phyloP scores from a whole-genome alignment of 2,113 vertebrate genomes.

The Chionodraco myersi region DNA sequence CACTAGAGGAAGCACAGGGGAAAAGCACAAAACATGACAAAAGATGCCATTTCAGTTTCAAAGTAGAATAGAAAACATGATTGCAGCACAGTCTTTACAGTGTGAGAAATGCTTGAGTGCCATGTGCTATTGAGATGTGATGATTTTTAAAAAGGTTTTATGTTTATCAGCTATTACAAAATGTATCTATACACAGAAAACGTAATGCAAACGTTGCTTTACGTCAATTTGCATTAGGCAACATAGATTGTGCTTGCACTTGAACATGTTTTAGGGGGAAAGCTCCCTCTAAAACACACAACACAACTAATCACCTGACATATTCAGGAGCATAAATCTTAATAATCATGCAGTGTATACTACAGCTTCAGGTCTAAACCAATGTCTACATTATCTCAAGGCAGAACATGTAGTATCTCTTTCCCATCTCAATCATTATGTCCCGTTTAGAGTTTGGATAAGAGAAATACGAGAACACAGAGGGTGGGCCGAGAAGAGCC shows the following conservation, averaged over 20 bases:
- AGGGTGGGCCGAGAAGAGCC: conserved; percentile 50
- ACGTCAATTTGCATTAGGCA: neutral
- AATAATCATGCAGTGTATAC: conserved; percentile 64
- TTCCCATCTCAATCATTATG: conserved; percentile 71
- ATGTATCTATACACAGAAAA: conserved; percentile 1
- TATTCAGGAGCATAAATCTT: conserved; percentile 55
- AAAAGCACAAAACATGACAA: conserved; percentile 88
- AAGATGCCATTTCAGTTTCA: conserved; percentile 90
- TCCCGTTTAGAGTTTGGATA: conserved; percentile 49
- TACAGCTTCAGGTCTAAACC: conserved; percentile 42
- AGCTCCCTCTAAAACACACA: conserved; percentile 36
- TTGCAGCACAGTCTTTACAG: conserved; percentile 47
- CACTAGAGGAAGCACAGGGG: conserved; percentile 98
- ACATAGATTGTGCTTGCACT: neutral
- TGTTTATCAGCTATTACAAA: neutral
- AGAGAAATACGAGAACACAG: conserved; percentile 60
- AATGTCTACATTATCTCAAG: conserved; percentile 65
- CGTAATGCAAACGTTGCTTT: conserved; percentile 28
- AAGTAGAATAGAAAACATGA: conserved; percentile 51
- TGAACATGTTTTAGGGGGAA: conserved; percentile 25
- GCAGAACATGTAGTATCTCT: conserved; percentile 70
- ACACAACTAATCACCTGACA: conserved; percentile 44
- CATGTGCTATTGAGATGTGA: conserved; percentile 20
- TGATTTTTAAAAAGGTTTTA: neutral
- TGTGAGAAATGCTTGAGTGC: conserved; percentile 26